Conservation (phyloP, 2,888 invertebrate species). For the Caenorhabditis wallacei region DNA sequence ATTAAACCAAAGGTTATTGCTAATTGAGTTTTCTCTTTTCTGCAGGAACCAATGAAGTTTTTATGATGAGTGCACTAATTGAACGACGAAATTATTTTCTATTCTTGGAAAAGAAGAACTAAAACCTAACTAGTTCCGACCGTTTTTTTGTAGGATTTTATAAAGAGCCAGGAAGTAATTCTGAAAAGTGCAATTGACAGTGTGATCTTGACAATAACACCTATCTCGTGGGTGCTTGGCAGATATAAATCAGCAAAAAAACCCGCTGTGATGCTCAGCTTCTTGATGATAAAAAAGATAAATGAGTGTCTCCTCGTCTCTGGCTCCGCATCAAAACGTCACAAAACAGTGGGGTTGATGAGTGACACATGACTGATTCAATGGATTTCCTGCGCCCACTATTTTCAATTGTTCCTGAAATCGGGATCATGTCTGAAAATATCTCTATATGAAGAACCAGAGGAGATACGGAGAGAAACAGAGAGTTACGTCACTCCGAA, state of each 20-base stretch:
- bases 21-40: constrained; percentile 24
- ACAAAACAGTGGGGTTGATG: constrained; percentile 53
- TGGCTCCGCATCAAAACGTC: constrained; percentile 51
- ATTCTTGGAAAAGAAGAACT: not conserved
- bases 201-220: constrained; percentile 43
- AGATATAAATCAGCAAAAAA: constrained; percentile 60
- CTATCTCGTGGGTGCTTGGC: constrained; percentile 39
- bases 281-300: constrained; percentile 62
- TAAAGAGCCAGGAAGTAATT: constrained; percentile 29
- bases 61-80: constrained; percentile 27
- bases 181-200: constrained; percentile 36
- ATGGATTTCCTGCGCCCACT: constrained; percentile 33
- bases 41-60: constrained; percentile 13
- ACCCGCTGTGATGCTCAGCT: constrained; percentile 51
- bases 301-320: constrained; percentile 47
- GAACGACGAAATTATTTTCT: not conserved
- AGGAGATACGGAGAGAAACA: not conserved
- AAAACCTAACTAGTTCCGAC: not conserved
- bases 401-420: constrained; percentile 24
- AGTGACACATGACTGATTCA: constrained; percentile 60
- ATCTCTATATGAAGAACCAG: not conserved
- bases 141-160: not conserved
- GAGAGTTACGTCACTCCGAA: constrained; percentile 34
- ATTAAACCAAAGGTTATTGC: constrained; percentile 44
- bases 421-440: constrained; percentile 36